Evolutionary conservation across 2,888 invertebrate genomes (phyloP).

Genomic region (Cheilosia scutellata): DNA sequence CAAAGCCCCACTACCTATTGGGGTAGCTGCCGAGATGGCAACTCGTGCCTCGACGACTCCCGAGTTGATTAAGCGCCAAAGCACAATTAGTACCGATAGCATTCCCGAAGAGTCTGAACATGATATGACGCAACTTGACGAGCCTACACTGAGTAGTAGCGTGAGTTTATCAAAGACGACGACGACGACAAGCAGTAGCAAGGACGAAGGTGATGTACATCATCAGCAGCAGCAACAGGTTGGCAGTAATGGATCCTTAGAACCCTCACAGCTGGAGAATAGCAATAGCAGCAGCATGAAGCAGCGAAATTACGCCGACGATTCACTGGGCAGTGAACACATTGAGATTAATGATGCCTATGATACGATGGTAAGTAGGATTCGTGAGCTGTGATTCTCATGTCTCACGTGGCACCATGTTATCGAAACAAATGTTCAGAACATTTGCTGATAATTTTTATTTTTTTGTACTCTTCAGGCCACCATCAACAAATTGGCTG

Average conservation of each 20-base stretch:
- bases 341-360: conserved; percentile 81
- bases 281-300: conserved; percentile 54
- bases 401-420: too few species aligned
- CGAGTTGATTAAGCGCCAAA: conserved; percentile 80
- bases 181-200: conserved; percentile 44
- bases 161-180: conserved; percentile 73
- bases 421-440: conserved; percentile 22
- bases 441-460: not conserved
- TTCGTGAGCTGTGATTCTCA: not conserved
- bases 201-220: conserved; percentile 70
- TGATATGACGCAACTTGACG: conserved; percentile 79
- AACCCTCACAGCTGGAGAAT: conserved; percentile 57
- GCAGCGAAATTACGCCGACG: conserved; percentile 58
- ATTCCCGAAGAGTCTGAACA: conserved; percentile 82
- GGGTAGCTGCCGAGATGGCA: conserved; percentile 65
- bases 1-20: conserved; percentile 77
- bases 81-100: conserved; percentile 82
- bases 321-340: conserved; percentile 77
- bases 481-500: conserved; percentile 54
- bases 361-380: conserved; percentile 80
- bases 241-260: conserved; percentile 47
- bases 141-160: conserved; percentile 67
- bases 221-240: conserved; percentile 45
- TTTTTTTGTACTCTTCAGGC: conserved; percentile 16
- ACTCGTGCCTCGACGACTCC: conserved; percentile 71